Evolutionary conservation across 2,888 invertebrate genomes (phyloP).

Genomic region (Melanotus villosus): DNA sequence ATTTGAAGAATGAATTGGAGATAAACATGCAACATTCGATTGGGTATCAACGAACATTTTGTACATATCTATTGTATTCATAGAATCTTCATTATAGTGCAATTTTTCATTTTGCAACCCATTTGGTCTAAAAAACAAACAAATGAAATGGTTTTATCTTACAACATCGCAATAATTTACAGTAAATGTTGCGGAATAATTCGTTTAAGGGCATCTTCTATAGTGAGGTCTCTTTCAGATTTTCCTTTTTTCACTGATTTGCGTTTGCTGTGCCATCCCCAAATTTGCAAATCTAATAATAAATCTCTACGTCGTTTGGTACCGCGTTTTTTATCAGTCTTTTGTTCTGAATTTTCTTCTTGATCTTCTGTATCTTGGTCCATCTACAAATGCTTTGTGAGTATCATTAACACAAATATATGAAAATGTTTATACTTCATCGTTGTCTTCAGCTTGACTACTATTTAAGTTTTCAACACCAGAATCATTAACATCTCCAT

Average conservation of each 20-base stretch:
- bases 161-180: conserved; percentile 59
- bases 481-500: conserved; percentile 45
- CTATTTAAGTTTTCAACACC: conserved; percentile 59
- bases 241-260: conserved; percentile 72
- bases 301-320: conserved; percentile 80
- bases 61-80: conserved; percentile 76
- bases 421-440: conserved; percentile 59
- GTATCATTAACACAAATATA: too few relatives aligned
- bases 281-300: conserved; percentile 80
- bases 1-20: conserved; percentile 61
- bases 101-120: conserved; percentile 49
- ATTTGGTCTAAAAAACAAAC: conserved; percentile 62
- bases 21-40: conserved; percentile 56
- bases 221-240: conserved; percentile 74
- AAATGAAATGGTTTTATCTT: neutral
- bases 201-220: conserved; percentile 78
- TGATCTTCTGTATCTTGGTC: conserved; percentile 64
- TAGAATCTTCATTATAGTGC: conserved; percentile 70
- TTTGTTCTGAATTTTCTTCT: conserved; percentile 62
- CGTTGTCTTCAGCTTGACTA: conserved; percentile 63
- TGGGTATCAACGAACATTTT: conserved; percentile 73
- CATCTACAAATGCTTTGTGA: conserved; percentile 54
- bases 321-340: conserved; percentile 58
- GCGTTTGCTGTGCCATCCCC: conserved; percentile 82
- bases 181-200: conserved; percentile 76